Evolutionary conservation across 2,888 invertebrate species (phyloP).

Genomic region (Adelognathus sp.): DNA sequence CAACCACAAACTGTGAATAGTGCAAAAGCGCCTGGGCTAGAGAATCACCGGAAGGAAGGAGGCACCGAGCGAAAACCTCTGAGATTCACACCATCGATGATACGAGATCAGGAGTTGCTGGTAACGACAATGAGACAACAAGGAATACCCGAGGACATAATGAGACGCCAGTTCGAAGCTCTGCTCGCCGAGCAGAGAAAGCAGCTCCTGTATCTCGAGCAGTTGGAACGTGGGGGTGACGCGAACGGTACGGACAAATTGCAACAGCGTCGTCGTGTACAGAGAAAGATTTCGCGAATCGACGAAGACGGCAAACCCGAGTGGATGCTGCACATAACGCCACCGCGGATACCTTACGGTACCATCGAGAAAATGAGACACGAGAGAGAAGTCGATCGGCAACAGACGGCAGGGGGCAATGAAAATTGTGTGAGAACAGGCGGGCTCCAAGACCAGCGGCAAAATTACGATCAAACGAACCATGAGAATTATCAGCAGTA

Average conservation of each 20-base stretch:
- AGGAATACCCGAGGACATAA: constrained; percentile 69
- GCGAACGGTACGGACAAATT: neutral
- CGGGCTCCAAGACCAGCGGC: neutral
- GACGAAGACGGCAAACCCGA: constrained; percentile 71
- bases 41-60: neutral
- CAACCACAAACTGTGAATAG: constrained; percentile 1
- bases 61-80: constrained; percentile 45
- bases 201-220: constrained; percentile 66
- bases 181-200: constrained; percentile 72
- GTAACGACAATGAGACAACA: constrained; percentile 73
- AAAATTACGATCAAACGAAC: neutral
- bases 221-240: constrained; percentile 39
- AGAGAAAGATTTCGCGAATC: constrained; percentile 48
- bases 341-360: constrained; percentile 68
- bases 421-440: neutral
- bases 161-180: constrained; percentile 73
- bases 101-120: constrained; percentile 74
- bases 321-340: constrained; percentile 75
- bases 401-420: neutral
- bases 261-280: constrained; percentile 1
- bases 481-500: neutral
- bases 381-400: neutral
- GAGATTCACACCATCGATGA: constrained; percentile 71
- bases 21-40: neutral
- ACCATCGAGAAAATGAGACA: constrained; percentile 55